Evolutionary conservation across 2,113 vertebrate genomes (phyloP).

Genomic region (Mormyrus lacerda): DNA sequence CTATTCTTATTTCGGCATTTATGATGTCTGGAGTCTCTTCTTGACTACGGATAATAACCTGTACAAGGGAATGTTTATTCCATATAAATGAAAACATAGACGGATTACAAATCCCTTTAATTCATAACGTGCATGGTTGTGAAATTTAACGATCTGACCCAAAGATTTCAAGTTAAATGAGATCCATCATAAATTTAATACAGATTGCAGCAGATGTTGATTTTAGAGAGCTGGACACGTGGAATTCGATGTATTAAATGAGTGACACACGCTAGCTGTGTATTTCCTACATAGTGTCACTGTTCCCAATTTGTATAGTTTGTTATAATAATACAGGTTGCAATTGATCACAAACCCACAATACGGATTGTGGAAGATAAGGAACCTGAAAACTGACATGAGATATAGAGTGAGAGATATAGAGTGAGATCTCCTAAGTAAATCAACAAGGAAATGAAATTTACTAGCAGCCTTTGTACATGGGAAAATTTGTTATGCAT

Average conservation of each 20-base stretch:
- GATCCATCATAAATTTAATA: neutral
- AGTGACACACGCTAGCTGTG: neutral
- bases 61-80: neutral
- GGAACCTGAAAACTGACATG: neutral
- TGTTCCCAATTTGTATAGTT: neutral
- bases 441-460: neutral
- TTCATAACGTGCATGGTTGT: neutral
- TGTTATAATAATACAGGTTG: neutral
- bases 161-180: neutral
- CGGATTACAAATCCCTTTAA: neutral
- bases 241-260: neutral
- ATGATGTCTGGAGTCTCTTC: neutral
- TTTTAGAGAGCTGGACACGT: neutral
- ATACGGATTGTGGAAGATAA: neutral
- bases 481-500: neutral
- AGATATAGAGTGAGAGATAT: neutral
- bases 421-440: neutral
- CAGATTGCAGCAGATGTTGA: neutral
- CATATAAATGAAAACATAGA: neutral
- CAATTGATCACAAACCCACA: neutral
- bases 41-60: neutral
- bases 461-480: neutral
- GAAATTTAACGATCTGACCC: neutral
- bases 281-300: neutral
- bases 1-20: neutral